phyloP scores from a whole-genome alignment of 2,888 invertebrate species.

The Drosophila aldrichi region DNA sequence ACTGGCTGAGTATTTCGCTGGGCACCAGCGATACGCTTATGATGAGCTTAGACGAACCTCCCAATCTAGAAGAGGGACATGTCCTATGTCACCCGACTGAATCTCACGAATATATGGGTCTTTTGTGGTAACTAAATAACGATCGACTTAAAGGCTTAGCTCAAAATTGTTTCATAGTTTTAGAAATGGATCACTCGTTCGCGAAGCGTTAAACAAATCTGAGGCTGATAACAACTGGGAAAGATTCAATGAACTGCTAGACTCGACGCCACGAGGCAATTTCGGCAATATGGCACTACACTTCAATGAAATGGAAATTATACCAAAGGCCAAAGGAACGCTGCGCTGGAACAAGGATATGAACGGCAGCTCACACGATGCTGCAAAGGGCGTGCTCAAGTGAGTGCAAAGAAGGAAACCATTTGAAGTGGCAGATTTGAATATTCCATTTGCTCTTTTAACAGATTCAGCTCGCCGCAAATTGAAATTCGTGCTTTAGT shows the following conservation, averaged over 20 bases:
- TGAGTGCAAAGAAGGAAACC: constrained; percentile 37
- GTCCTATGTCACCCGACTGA: constrained; percentile 94
- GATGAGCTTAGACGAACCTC: constrained; percentile 90
- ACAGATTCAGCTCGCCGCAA: constrained; percentile 86
- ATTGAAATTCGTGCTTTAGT: constrained; percentile 95
- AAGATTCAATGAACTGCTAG: constrained; percentile 92
- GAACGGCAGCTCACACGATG: constrained; percentile 78
- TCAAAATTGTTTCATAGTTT: constrained; percentile 86
- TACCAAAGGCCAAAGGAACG: constrained; percentile 88
- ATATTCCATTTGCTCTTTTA: accelerated
- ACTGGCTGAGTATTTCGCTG: constrained; percentile 94
- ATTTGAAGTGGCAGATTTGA: not conserved
- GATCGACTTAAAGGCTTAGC: not conserved
- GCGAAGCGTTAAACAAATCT: constrained; percentile 92
- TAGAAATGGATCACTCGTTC: constrained; percentile 96
- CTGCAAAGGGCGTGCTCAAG: constrained; percentile 81
- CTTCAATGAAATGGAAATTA: constrained; percentile 88
- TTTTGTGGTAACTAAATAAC: constrained; percentile 89
- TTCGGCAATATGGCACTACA: constrained; percentile 92
- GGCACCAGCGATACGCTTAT: constrained; percentile 98
- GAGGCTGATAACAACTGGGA: constrained; percentile 93
- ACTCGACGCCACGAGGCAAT: constrained; percentile 95
- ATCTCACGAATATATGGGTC: constrained; percentile 92
- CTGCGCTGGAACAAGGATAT: constrained; percentile 89
- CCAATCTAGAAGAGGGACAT: constrained; percentile 91